Conservation (phyloP, 2,797 vertebrate genomes). For the Pteronotus mesoamericanus region DNA sequence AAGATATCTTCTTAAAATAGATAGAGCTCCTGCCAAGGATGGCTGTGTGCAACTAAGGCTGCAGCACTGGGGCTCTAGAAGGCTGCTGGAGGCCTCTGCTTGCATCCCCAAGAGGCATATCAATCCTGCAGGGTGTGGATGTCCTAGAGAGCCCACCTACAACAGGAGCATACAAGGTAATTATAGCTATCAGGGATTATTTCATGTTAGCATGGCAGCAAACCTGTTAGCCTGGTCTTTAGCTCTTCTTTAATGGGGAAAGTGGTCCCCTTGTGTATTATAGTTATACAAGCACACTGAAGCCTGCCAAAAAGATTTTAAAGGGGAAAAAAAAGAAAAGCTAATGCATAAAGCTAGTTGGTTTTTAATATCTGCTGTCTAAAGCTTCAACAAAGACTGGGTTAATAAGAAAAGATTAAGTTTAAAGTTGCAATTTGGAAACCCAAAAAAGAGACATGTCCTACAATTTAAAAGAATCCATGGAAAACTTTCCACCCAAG, state of each 20-base stretch:
- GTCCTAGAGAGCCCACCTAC: slow-evolving; percentile 42
- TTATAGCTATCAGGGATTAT: slow-evolving; percentile 66
- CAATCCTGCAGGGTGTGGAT: slow-evolving; percentile 33
- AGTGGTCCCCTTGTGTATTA: neutral
- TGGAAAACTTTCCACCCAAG: neutral
- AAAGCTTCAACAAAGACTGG: slow-evolving; percentile 44
- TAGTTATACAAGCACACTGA: neutral
- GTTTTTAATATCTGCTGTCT: slow-evolving; percentile 51
- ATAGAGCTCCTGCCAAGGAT: slow-evolving; percentile 15
- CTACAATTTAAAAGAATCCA: slow-evolving; percentile 20
- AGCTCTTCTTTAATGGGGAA: slow-evolving; percentile 19
- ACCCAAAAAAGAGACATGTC: neutral
- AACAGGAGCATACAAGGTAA: slow-evolving; percentile 52
- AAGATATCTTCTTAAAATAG: slow-evolving; percentile 67
- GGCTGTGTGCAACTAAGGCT: neutral
- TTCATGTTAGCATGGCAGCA: slow-evolving; percentile 36
- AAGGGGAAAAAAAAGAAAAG: slow-evolving; percentile 17
- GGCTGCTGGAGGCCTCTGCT: slow-evolving; percentile 48
- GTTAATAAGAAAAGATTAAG: slow-evolving; percentile 57
- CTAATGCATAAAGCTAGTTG: neutral
- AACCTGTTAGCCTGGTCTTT: slow-evolving; percentile 62
- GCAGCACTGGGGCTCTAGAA: neutral
- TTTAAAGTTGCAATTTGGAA: slow-evolving; percentile 47
- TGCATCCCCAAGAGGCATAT: slow-evolving; percentile 20
- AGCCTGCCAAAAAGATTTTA: slow-evolving; percentile 43